Base-by-base conservation (phyloP, 2,797 vertebrate genomes). In the Basileuterus tristriatus region DNA sequence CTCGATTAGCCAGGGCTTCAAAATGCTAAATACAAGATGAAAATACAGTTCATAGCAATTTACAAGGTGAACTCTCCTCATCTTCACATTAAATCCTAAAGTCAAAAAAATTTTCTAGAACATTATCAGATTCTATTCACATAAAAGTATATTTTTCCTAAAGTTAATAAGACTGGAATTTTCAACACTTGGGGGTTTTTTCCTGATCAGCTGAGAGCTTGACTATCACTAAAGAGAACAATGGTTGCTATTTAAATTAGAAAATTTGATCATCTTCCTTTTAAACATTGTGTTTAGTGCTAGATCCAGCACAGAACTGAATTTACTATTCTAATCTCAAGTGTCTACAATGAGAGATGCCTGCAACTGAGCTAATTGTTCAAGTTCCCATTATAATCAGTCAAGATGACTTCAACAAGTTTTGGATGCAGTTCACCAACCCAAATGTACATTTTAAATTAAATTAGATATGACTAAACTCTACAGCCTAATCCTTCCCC, bases 1-100 rank as follows among this genome's bases (percentile, higher is more conserved):
- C 99, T 83, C 99, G 98, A 96, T 98, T 99, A 65, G 99, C 99
- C 80, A 99, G 96, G 27, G 98, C 98, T 98, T 99, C 99, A 89
- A 99, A 99, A 97, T 99, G 99, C 99, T 99, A 95, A 59, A 94
- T 67, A 37, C 83, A 87, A 94, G 50, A 94, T 24, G 37, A 92
- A 95, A 97, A 83, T 36, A 82, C 79, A 93, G 43, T 78, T 91
- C 36, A 91, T 17, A 80, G 24, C 30, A 80, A 83, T 58, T 85
- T 75, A 69, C 0, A 12, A 80, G 0, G 0, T 34, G 56, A 95
- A 95, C 20, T 30, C 15, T 53, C 26, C 43, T 56, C 6, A 27
- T 36, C 84, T 65, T 69, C 29, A 14, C 8, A 56, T 49, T 80
- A 68, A 83, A 89, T 22, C n/a, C 41, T 55, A 43, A 62, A 49